Evolutionary conservation across 2,888 invertebrate genomes (phyloP).

Genomic region (Embidobia sp.): DNA sequence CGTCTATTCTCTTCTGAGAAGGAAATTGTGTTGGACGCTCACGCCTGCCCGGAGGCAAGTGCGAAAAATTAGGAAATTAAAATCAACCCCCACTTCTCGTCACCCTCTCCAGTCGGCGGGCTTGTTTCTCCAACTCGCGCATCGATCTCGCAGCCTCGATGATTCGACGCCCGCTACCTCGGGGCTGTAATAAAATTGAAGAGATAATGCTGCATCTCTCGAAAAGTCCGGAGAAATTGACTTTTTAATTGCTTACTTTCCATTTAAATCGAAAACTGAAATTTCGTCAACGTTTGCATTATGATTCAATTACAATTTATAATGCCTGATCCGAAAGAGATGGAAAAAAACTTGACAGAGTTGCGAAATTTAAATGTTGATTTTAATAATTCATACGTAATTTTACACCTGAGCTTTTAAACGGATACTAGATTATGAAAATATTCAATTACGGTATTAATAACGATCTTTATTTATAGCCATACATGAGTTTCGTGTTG

Average conservation of each 20-base stretch:
- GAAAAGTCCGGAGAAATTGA: slow-evolving; percentile 48
- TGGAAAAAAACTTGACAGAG: too few species aligned
- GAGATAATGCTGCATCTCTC: slow-evolving; percentile 51
- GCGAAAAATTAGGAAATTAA: slow-evolving; percentile 81
- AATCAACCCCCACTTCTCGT: slow-evolving; percentile 75
- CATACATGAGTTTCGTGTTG: slow-evolving; percentile 42
- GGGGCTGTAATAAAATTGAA: slow-evolving; percentile 60
- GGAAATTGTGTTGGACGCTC: slow-evolving; percentile 70
- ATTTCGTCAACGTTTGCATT: slow-evolving; percentile 45
- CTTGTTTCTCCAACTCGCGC: slow-evolving; percentile 56
- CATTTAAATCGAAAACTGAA: slow-evolving; percentile 59
- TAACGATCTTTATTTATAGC: slow-evolving; percentile 56
- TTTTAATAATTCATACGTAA: slow-evolving; percentile 37
- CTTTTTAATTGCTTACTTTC: slow-evolving; percentile 61
- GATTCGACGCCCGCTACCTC: slow-evolving; percentile 52
- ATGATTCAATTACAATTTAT: slow-evolving; percentile 41
- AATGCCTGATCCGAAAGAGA: slow-evolving; percentile 4
- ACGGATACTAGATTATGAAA: slow-evolving; percentile 54
- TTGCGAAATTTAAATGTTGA: slow-evolving; percentile 28
- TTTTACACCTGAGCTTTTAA: slow-evolving; percentile 30
- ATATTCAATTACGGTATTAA: slow-evolving; percentile 60
- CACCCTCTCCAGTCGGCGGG: slow-evolving; percentile 58
- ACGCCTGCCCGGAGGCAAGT: slow-evolving; percentile 70
- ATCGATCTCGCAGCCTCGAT: slow-evolving; percentile 57
- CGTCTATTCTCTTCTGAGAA: slow-evolving; percentile 80